Percentiles rank a stretch among this genome's conserved stretches.
phyloP scores from a whole-genome alignment of 1,140 invertebrate genomes.

The Subanguina moxae region DNA sequence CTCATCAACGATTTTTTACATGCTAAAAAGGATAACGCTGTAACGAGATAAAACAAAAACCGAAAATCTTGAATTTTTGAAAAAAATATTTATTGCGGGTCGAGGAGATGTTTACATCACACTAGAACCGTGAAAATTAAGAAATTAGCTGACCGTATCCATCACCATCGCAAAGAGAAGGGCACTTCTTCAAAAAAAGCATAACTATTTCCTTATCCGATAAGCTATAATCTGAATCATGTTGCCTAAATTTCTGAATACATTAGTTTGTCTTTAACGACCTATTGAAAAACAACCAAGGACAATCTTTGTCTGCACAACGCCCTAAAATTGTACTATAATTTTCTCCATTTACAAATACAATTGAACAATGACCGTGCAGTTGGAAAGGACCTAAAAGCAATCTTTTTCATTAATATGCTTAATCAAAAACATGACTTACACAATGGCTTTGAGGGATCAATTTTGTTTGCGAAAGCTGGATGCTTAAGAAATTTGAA shows the following conservation, averaged over 20 bases:
- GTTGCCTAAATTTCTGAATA: background rate
- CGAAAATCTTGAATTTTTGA: background rate
- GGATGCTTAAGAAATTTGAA: background rate
- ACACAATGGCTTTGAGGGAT: background rate
- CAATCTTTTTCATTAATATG: background rate
- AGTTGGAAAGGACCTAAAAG: conserved; percentile 1
- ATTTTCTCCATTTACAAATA: too few relatives aligned
- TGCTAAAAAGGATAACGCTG: too few relatives aligned
- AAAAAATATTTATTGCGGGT: background rate
- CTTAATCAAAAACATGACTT: background rate
- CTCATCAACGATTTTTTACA: too few relatives aligned
- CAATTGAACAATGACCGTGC: background rate
- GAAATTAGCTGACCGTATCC: background rate
- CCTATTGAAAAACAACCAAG: background rate
- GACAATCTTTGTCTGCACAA: conserved; percentile 2
- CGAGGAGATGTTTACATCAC: background rate
- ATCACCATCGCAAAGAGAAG: background rate
- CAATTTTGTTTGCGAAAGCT: background rate
- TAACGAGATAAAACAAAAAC: background rate
- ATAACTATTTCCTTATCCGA: background rate
- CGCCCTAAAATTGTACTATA: background rate
- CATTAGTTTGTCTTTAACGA: background rate
- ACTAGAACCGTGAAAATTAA: background rate
- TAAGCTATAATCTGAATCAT: conserved; percentile 1
- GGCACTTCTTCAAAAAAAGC: background rate